Conservation (phyloP, 2,888 invertebrate genomes). For the Sabatieria punctata region DNA sequence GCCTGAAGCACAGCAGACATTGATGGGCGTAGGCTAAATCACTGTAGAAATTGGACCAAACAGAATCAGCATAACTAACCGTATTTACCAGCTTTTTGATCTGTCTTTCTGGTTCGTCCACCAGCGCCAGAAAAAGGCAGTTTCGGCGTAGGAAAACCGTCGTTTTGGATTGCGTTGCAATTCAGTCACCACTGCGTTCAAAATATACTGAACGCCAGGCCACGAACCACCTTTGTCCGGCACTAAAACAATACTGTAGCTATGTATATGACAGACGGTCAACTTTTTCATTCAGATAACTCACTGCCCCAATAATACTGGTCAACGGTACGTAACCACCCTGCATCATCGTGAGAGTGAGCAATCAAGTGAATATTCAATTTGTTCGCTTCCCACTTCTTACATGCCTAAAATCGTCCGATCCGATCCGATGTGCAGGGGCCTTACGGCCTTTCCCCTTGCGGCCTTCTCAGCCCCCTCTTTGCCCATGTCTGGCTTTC, state of each 20-base stretch:
- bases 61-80: no score
- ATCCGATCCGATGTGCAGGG: no score
- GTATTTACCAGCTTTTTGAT: slow-evolving; percentile 19
- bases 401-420: not conserved
- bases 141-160: slow-evolving; percentile 37
- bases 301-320: slow-evolving; percentile 59
- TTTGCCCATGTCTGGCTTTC: no score
- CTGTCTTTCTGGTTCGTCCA: slow-evolving; percentile 15
- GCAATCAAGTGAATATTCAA: slow-evolving; percentile 62
- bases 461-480: no score
- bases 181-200: slow-evolving; percentile 63
- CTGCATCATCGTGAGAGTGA: slow-evolving; percentile 83
- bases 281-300: no score
- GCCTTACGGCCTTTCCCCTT: no score
- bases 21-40: no score
- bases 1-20: slow-evolving; percentile 18
- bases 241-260: no score
- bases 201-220: slow-evolving; percentile 74
- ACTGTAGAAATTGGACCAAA: no score
- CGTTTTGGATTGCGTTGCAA: slow-evolving; percentile 48
- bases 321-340: slow-evolving; percentile 83
- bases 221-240: no score
- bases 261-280: no score
- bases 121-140: slow-evolving; percentile 28
- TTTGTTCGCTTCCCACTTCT: slow-evolving; percentile 41